phyloP scores from a whole-genome alignment of 2,888 invertebrate genomes.

The Pristionchus entomophagus region DNA sequence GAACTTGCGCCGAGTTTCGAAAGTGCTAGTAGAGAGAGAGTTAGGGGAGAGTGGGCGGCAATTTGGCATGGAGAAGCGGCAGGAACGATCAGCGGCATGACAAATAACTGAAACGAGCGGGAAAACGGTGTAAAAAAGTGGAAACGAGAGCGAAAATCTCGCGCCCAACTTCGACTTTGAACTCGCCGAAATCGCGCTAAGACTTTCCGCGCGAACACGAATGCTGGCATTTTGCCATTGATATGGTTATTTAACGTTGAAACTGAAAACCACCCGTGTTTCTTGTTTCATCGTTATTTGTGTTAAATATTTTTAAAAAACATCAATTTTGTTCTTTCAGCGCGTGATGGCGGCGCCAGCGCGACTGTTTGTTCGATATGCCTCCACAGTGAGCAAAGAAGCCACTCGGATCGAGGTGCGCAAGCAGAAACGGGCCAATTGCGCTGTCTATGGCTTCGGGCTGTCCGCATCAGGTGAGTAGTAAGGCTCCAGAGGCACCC shows the following conservation, averaged over 20 bases:
- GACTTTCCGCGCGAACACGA: slow-evolving; percentile 4
- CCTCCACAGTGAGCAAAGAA: slow-evolving; percentile 31
- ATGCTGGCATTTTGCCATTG: slow-evolving; percentile 14
- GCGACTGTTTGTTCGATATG: neutral
- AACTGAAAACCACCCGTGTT: no score
- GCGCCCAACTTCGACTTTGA: neutral
- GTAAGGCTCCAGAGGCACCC: neutral
- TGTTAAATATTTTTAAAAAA: neutral
- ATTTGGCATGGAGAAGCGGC: neutral
- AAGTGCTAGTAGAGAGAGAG: neutral
- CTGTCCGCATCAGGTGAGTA: slow-evolving; percentile 57
- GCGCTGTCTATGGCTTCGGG: slow-evolving; percentile 69
- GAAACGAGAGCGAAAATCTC: slow-evolving; percentile 9
- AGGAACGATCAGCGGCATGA: neutral
- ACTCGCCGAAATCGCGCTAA: neutral
- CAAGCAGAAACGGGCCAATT: slow-evolving; percentile 57
- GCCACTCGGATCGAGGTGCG: slow-evolving; percentile 9
- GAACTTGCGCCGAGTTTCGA: no score
- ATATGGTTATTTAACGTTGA: neutral
- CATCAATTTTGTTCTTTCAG: neutral
- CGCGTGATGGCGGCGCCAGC: neutral
- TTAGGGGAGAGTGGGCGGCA: neutral
- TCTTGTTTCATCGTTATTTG: neutral
- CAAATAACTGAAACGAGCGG: no score
- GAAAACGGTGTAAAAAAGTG: no score